Base-by-base conservation (phyloP, 2,113 vertebrate species). In the Vulpes ferrilata region DNA sequence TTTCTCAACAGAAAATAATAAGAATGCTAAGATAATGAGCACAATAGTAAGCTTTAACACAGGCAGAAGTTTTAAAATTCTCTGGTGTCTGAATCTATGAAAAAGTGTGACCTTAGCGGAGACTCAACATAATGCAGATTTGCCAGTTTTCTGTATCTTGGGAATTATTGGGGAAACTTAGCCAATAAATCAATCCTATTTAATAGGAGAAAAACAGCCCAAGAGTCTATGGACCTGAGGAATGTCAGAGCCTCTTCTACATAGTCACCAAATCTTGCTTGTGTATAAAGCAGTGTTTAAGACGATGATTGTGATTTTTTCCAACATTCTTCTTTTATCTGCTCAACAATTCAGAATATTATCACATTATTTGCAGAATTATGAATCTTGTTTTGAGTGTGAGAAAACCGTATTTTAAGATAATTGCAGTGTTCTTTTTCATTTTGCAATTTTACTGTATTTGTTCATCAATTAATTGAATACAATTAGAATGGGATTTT, bases 91-190 rank as follows among this genome's bases (percentile, higher is more conserved):
- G 74, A 97, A 96, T 98, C 97, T 97, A 93, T 99, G 98, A 97
- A 96, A 97, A 98, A 98, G 84, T 32, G 88, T 98, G 97, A 96
- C 97, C 92, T 98, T 96, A 97, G 96, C 97, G 92, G 97, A 98
- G 87, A 74, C 73, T 97, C 95, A 96, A 98, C 96, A 95, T 96
- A 97, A 98, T 91, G 88, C 90, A 97, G 97, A 92, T 98, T 97
- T 98, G 96, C 96, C 98, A 98, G 88, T 97, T 98, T 97, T 96
- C 93, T 38, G 97, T 99, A 98, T 98, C 95, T 93, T 97, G 95
- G 98, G 98, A 98, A 95, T 98, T 99, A 99, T 95, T 97, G 98
- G 74, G 80, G 97, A 98, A 98, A 92, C 71, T 97, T 81, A 95
- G 76, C 92, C 92, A 97, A 96, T 98, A 96, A 94, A 96, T 89